Evolutionary conservation across 2,113 vertebrate genomes (phyloP), one percentile per base, ranked within the genome.

Genomic region (Hemiscyllium ocellatum): DNA sequence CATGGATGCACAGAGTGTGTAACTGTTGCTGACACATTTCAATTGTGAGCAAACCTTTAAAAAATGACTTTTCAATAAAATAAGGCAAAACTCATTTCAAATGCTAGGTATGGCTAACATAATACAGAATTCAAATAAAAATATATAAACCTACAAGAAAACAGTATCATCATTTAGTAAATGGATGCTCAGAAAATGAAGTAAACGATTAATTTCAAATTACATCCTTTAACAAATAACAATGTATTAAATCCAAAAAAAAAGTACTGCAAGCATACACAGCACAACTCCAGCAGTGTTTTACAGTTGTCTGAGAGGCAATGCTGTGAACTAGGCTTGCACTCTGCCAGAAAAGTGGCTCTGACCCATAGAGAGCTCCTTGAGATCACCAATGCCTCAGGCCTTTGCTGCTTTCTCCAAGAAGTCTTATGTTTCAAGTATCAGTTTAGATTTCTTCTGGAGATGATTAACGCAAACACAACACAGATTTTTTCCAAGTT

Each of bases 401-500:
- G 98, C 98, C 97, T 97, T 61, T 97, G 97, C 98, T 98, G 98
- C 97, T 97, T 98, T 99, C 98, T 99, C 98, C 98, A 98, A 98
- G 98, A 98, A 98, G 99, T 98, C 98, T 99, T 98, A 98, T 98
- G 97, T 99, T 99, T 99, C 99, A 99, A 98, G 98, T 98, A 98
- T 98, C 97, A 98, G 98, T 98, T 99, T 98, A 97, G 98, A 98
- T 98, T 98, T 98, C 99, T 99, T 99, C 99, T 99, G 99, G 99
- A 99, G 99, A 98, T 99, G 99, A 99, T 99, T 99, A 99, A 98
- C 98, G 98, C 98, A 99, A 99, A 99, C 98, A 98, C 99, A 99
- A 99, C 99, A 99, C 99, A 99, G 99, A 99, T 99, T 99, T 98
- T 99, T 99, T 99, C 99, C 98, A 98, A 99, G 99, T 99, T 99